Base-by-base conservation (phyloP, 1,140 invertebrate genomes). In the Trachelipus rathkii region DNA sequence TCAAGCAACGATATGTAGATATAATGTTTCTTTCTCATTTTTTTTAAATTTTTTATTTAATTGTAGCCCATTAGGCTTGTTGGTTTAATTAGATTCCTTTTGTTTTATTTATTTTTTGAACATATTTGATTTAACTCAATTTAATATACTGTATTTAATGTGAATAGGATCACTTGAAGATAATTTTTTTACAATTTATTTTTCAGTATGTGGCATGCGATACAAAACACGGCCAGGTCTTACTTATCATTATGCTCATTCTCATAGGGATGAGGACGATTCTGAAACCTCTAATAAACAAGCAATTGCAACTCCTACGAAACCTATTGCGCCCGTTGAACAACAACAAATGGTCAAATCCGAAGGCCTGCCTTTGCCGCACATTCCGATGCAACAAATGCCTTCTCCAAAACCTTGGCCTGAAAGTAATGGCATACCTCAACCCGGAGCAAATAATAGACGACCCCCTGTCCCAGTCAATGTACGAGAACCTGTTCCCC, bases 201-300 rank as follows among this genome's bases (percentile, higher is more conserved):
- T 81, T 89, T 86, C 89, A 96, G 94, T 95, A 85, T 98, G 96
- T 89, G 93, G 94, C 85, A 95, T 94, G 84, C 91, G 95, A 83
- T 98, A 98, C 91, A 98, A 98, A 89, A 97, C 95, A 72, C 90
- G 95, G 82, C 95, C 96, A 79, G 96, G 96, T 82, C 89, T 98
- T 83, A 95, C 94, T 82, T 98, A 98, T 89, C 96, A 98, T 89
- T 95, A 95, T 88, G 92, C 92, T 85, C 95, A 97, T 89, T 95
- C 94, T 83, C 96, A 97, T 88, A 92, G 94, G 87, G 92, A 92
- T 77, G 50, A 60, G 4, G 50, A 60, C 8, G 50, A 60, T 19
- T 60, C 50, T 60, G 50, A 60, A 60, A 13, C 50, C 19, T 60
- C 50, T 19, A 15, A 2, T 13, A 60, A 60, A 50, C 9, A 15